These are phyloP conservation scores for Bolinopsis microptera DNA, from an alignment of 37 sponge, comb jelly and placozoan genomes.

Conservation along the genomic window DNA sequence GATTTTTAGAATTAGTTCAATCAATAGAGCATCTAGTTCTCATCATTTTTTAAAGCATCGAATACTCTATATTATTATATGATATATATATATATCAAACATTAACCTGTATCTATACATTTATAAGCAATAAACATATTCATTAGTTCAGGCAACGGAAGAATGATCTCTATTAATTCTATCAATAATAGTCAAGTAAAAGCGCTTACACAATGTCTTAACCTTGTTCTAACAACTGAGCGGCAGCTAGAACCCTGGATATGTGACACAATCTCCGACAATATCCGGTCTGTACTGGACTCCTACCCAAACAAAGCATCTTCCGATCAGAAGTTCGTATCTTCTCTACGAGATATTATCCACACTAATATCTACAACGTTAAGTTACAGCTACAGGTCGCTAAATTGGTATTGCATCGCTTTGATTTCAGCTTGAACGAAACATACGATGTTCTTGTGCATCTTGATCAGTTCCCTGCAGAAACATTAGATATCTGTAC, in stretches of 20 bases:
- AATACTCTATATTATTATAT: no score
- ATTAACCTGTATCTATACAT: no score
- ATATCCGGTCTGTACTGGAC: neutral
- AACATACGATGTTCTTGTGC: neutral
- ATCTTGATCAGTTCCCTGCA: neutral
- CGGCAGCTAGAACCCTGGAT: conserved; percentile 41
- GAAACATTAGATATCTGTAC: neutral
- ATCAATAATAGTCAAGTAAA: no score
- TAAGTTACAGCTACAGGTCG: neutral
- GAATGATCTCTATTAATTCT: no score
- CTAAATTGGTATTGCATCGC: neutral
- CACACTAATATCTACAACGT: neutral
- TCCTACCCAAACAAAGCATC: neutral
- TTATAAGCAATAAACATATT: no score
- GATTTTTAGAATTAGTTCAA: no score
- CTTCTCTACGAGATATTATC: neutral
- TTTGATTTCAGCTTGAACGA: neutral
- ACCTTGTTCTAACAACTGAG: neutral
- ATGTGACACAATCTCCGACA: conserved; percentile 12
- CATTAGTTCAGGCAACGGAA: no score
- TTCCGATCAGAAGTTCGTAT: neutral
- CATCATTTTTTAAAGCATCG: no score
- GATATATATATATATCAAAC: no score
- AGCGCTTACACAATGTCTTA: no score
- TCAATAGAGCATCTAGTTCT: no score